Percentiles rank a stretch among this genome's conserved stretches.
phyloP scores from a whole-genome alignment of 2,113 vertebrate species.

The Calidris pygmaea region DNA sequence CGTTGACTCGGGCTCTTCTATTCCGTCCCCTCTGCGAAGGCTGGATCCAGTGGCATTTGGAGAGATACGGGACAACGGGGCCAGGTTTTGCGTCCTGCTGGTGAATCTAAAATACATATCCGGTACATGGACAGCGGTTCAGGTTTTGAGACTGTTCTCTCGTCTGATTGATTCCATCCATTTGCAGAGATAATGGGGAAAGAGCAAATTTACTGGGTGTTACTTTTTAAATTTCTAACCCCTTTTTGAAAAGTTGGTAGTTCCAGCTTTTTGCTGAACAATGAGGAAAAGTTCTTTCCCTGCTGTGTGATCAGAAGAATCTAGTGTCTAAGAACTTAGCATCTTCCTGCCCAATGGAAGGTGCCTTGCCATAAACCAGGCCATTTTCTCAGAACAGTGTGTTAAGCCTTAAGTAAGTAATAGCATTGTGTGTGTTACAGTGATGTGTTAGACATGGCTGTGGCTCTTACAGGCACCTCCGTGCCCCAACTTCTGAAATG shows the following conservation, averaged over 20 bases:
- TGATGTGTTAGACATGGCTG: not conserved
- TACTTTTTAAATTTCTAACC: not conserved
- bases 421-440: not conserved
- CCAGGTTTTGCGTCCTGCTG: fast-evolving
- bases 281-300: not conserved
- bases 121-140: fast-evolving
- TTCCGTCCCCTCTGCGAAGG: fast-evolving
- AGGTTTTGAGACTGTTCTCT: not conserved
- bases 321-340: not conserved
- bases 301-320: not conserved
- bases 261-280: not conserved
- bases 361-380: not conserved
- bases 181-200: not conserved
- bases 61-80: fast-evolving
- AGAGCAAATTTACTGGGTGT: no score
- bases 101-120: not conserved
- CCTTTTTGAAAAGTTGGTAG: not conserved
- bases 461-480: not conserved
- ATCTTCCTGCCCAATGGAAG: not conserved
- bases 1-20: fast-evolving
- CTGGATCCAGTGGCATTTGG: not conserved
- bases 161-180: not conserved
- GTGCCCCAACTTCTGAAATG: not conserved
- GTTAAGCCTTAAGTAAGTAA: not conserved
- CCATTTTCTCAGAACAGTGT: not conserved